Percentiles rank a stretch among this genome's conserved stretches.
Evolutionary conservation across 1,140 invertebrate genomes (phyloP).

Genomic region (Galendromus occidentalis): DNA sequence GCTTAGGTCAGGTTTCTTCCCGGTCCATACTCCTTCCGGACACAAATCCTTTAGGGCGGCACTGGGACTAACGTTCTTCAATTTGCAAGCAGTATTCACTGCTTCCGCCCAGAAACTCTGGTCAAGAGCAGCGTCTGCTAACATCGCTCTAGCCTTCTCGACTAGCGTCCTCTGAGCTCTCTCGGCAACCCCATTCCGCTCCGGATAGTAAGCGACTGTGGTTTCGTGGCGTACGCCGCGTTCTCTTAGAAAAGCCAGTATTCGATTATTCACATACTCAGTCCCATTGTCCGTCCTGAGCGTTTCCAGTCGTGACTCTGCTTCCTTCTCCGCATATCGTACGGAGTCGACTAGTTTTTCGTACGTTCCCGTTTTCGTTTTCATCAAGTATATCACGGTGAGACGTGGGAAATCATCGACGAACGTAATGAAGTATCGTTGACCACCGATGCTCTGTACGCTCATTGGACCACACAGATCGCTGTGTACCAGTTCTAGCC

Average conservation of each 20-base stretch:
- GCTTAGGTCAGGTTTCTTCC: slow-evolving; percentile 14
- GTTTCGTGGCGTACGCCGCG: slow-evolving; percentile 17
- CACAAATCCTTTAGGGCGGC: slow-evolving; percentile 6
- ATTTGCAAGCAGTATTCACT: slow-evolving; percentile 18
- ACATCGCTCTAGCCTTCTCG: slow-evolving; percentile 16
- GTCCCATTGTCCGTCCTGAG: slow-evolving; percentile 16
- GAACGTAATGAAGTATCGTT: too few species aligned
- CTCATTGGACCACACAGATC: too few species aligned
- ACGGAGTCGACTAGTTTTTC: too few species aligned
- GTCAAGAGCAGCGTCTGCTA: slow-evolving; percentile 18
- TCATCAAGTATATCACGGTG: too few species aligned
- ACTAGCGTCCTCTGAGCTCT: slow-evolving; percentile 28
- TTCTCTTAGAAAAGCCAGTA: slow-evolving; percentile 15
- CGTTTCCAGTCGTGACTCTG: neutral
- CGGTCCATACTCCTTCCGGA: slow-evolving; percentile 17
- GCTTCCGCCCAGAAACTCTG: slow-evolving; percentile 21
- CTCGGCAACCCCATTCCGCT: slow-evolving; percentile 22
- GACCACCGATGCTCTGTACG: too few species aligned
- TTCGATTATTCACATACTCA: slow-evolving; percentile 13
- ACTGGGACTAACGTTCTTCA: slow-evolving; percentile 13
- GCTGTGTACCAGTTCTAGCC: too few species aligned
- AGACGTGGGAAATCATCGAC: too few species aligned
- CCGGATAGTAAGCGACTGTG: slow-evolving; percentile 17
- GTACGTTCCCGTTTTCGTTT: too few species aligned
- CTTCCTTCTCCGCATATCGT: too few species aligned